These are phyloP conservation scores for Choreutis nemorana DNA, from an alignment of 2,888 invertebrate species.

Conservation along the genomic window DNA sequence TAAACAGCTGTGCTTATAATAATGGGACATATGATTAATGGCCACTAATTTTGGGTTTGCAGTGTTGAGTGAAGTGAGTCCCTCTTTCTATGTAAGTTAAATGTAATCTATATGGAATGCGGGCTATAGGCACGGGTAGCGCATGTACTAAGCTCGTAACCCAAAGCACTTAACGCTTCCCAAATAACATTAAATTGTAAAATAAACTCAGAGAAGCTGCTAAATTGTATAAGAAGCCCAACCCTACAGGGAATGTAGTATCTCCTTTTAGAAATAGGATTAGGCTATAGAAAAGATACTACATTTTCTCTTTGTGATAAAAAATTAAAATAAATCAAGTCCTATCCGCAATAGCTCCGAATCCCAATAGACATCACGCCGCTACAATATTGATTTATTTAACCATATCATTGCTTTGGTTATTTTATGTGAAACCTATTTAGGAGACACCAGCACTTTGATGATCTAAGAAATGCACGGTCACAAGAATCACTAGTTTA, in stretches of 20 bases:
- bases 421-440: slow-evolving; percentile 22
- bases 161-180: slow-evolving; percentile 51
- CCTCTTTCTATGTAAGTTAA: slow-evolving; percentile 56
- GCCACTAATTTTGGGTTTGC: slow-evolving; percentile 62
- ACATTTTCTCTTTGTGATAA: slow-evolving; percentile 31
- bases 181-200: slow-evolving; percentile 23
- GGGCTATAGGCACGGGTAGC: slow-evolving; percentile 58
- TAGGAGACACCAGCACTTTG: slow-evolving; percentile 33
- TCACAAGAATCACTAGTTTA: slow-evolving; percentile 21
- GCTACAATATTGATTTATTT: slow-evolving; percentile 46
- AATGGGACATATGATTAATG: slow-evolving; percentile 37
- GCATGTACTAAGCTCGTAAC: slow-evolving; percentile 51
- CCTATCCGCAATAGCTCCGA: no score
- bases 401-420: slow-evolving; percentile 50
- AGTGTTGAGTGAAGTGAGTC: slow-evolving; percentile 61
- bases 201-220: no score
- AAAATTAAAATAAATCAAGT: no score
- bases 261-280: slow-evolving; percentile 23
- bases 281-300: slow-evolving; percentile 21
- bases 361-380: slow-evolving; percentile 38
- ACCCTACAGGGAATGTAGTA: slow-evolving; percentile 31
- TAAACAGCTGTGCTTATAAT: slow-evolving; percentile 38
- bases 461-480: slow-evolving; percentile 20
- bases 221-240: no score
- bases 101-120: slow-evolving; percentile 51